Conservation (phyloP, 2,888 invertebrate species). For the Vanessa cardui region DNA sequence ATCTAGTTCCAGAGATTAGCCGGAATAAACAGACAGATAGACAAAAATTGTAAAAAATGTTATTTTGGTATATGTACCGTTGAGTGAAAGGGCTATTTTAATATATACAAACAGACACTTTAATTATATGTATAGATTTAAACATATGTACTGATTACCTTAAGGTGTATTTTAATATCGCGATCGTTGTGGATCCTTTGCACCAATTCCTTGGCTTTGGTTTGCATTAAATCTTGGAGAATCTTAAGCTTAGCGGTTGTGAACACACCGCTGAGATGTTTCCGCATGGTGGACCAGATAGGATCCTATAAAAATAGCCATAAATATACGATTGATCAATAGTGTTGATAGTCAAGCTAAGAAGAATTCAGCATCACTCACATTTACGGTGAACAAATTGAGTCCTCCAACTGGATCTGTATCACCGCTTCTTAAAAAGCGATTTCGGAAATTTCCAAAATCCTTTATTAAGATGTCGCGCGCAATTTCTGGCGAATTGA, state of each 20-base stretch:
- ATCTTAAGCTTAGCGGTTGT: conserved; percentile 47
- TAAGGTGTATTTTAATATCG: conserved; percentile 33
- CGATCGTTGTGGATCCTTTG: conserved; percentile 44
- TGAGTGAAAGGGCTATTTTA: too few species aligned
- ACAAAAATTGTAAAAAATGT: too few species aligned
- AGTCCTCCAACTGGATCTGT: conserved; percentile 47
- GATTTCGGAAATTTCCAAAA: conserved; percentile 44
- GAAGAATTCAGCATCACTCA: conserved; percentile 19
- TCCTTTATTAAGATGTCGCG: conserved; percentile 47
- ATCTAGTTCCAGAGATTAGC: too few species aligned
- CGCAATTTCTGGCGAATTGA: conserved; percentile 46
- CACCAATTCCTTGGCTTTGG: conserved; percentile 45
- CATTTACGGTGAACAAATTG: conserved; percentile 29
- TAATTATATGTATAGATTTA: too few species aligned
- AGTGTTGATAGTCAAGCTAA: too few species aligned
- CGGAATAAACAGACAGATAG: too few species aligned
- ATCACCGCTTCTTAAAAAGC: conserved; percentile 41
- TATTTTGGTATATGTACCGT: too few species aligned
- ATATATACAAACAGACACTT: too few species aligned
- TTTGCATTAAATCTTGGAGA: conserved; percentile 35
- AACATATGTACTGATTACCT: conserved; percentile 37
- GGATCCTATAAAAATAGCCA: conserved; percentile 41
- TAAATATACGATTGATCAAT: too few species aligned
- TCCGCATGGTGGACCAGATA: conserved; percentile 44
- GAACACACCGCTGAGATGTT: conserved; percentile 44